Evolutionary conservation across 2,888 invertebrate species (phyloP).

Genomic region (Lasioglossum zephyrum): DNA sequence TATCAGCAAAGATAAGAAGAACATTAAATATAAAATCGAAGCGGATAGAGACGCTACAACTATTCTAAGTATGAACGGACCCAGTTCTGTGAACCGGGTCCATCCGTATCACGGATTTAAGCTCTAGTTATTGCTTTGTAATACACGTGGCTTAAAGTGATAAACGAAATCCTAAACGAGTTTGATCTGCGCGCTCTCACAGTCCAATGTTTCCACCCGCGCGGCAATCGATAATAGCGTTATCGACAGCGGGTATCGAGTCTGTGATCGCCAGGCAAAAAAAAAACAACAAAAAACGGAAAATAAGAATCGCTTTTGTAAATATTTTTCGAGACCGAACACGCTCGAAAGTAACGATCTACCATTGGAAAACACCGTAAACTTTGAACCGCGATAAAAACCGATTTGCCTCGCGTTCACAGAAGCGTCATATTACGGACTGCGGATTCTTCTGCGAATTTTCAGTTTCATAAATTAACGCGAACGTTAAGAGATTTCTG

Average conservation of each 20-base stretch:
- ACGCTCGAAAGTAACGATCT: not conserved
- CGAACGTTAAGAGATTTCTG: not conserved
- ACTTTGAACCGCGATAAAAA: not conserved
- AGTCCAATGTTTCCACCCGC: slow-evolving; percentile 12
- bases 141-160: slow-evolving; percentile 77
- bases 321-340: not conserved
- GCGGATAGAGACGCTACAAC: slow-evolving; percentile 36
- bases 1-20: slow-evolving; percentile 18
- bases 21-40: slow-evolving; percentile 42
- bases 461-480: not conserved
- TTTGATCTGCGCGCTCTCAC: slow-evolving; percentile 33
- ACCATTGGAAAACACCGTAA: not conserved
- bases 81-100: slow-evolving; percentile 55
- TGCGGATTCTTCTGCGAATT: not conserved
- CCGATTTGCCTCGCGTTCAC: not conserved
- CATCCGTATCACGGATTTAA: slow-evolving; percentile 80
- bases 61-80: slow-evolving; percentile 63
- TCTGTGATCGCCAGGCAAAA: not conserved
- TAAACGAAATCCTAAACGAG: slow-evolving; percentile 63
- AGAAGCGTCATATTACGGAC: not conserved
- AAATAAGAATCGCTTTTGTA: not conserved
- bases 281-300: not conserved
- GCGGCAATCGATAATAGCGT: not conserved
- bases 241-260: slow-evolving; percentile 9
- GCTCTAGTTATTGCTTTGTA: slow-evolving; percentile 82